These are phyloP conservation scores for Stomorhina lunata DNA, from an alignment of 2,888 invertebrate genomes.

Conservation along the genomic window DNA sequence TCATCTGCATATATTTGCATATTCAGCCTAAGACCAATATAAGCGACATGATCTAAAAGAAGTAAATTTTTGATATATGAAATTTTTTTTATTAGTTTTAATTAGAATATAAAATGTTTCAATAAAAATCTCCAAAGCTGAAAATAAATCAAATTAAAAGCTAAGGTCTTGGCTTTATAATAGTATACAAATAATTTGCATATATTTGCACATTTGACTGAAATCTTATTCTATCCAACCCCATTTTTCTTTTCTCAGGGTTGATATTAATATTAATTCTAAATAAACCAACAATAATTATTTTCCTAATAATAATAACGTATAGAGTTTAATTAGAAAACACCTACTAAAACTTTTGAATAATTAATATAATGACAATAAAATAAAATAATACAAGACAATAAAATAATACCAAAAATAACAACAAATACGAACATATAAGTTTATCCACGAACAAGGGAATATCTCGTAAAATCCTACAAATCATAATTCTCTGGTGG, in stretches of 20 bases:
- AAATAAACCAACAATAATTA: conserved; percentile 50
- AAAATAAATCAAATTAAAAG: no score
- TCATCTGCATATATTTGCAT: no score
- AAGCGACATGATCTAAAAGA: no score
- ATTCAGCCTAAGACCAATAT: no score
- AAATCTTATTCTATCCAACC: neutral
- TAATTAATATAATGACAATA: conserved; percentile 49
- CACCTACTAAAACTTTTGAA: conserved; percentile 65
- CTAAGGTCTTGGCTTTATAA: no score
- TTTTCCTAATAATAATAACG: conserved; percentile 11
- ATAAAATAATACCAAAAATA: conserved; percentile 5
- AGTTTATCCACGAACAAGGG: conserved; percentile 16
- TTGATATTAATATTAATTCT: conserved; percentile 46
- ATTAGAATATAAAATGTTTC: no score
- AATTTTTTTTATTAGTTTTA: no score
- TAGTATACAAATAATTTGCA: no score
- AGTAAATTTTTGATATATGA: no score
- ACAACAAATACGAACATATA: conserved; percentile 35
- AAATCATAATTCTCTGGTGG: conserved; percentile 70
- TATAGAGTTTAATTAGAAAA: conserved; percentile 59
- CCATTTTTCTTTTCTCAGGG: neutral
- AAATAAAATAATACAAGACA: conserved; percentile 14
- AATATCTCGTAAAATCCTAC: no score
- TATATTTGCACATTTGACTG: no score
- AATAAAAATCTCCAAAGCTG: no score